Evolutionary conservation across 2,113 vertebrate genomes (phyloP).

Genomic region (Talpa occidentalis): DNA sequence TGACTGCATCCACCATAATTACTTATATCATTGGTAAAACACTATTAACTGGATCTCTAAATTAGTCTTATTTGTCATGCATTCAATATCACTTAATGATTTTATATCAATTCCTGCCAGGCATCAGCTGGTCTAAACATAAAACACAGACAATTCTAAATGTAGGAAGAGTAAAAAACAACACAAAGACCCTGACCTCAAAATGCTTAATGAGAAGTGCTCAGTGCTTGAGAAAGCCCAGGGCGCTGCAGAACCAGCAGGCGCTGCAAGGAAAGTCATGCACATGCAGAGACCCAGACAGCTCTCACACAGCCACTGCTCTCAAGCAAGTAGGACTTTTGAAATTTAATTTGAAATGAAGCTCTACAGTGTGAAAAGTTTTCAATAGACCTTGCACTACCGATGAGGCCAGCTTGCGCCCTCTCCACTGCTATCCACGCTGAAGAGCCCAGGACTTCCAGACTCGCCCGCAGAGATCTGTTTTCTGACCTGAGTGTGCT

Average conservation of each 20-base stretch:
- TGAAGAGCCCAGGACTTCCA: too few species aligned
- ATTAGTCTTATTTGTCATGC: background rate
- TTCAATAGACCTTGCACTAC: too few species aligned
- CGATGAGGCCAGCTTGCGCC: too few species aligned
- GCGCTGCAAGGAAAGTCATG: background rate
- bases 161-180: background rate
- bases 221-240: background rate
- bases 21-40: background rate
- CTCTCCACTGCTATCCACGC: too few species aligned
- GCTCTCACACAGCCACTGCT: background rate
- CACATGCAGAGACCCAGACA: background rate
- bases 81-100: background rate
- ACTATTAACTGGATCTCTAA: background rate
- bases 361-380: background rate
- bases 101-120: background rate
- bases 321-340: background rate
- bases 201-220: background rate
- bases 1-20: background rate
- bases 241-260: background rate
- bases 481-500: background rate
- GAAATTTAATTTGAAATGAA: background rate
- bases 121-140: background rate
- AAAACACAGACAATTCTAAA: background rate
- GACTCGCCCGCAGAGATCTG: too few species aligned
- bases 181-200: background rate